Evolutionary conservation across 2,888 invertebrate species (phyloP), one percentile per base, ranked within the genome.

Genomic region (Microchrysa polita): DNA sequence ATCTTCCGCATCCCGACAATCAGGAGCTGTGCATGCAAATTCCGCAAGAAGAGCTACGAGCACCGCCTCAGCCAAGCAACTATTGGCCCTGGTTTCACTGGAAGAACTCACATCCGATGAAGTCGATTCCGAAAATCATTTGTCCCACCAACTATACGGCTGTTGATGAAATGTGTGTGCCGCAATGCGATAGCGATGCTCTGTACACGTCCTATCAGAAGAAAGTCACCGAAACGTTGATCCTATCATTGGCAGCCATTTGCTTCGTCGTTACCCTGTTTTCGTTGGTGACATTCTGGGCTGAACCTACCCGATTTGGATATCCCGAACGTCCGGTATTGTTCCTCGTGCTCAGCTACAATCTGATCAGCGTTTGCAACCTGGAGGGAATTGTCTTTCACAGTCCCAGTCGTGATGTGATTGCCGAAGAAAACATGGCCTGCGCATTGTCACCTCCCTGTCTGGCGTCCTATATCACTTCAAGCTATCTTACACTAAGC

Each of bases 261-360:
- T 92, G 94, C 76, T 88, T 94, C 80, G 87, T 93, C 1, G 91
- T 96, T 16, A 95, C 96, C 0, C 87, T 93, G 0, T 95, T 97
- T 83, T 92, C 93, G 0, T 84, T 94, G 78, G 86, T 93, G 67
- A 97, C 97, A 0, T 96, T 95, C 84, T 90, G 94, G 86, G 92
- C 96, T 53, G 96, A 97, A 81, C 93, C 94, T 40, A 89, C 91
- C 48, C 87, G 97, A 71, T 98, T 97, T 83, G 90, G 93, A 53
- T 97, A 97, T 85, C 97, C 97, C 0, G 97, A 97, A 81, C 87
- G 96, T 59, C 96, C 97, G 0, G 93, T 95, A 52, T 91, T 97
- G 74, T 97, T 95, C 86, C 87, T 96, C 76, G 94, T 96, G 5
- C 89, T 94, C 0, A 96, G 96, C 85, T 94, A 95, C 83, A 92